A percentile compares a stretch with the other conserved stretches of the same genome.
phyloP scores from a whole-genome alignment of 2,797 vertebrate species.

The Enteromius radiatus region DNA sequence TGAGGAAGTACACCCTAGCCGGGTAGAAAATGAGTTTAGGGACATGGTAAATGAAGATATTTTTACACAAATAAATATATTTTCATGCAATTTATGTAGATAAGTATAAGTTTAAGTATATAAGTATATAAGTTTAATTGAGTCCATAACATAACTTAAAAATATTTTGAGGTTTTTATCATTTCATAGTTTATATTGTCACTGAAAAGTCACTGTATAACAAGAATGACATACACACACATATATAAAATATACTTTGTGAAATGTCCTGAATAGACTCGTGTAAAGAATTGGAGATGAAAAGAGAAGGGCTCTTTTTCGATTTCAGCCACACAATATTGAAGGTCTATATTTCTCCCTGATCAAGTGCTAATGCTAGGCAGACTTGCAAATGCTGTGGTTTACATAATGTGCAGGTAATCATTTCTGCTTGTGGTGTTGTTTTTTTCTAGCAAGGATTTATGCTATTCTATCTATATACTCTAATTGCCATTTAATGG shows the following conservation, averaged over 20 bases:
- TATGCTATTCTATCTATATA: not conserved
- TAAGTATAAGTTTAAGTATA: too few species aligned
- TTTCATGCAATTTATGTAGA: too few species aligned
- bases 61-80: too few species aligned
- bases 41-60: too few species aligned
- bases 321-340: not conserved
- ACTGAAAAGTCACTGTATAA: too few species aligned
- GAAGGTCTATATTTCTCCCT: constrained; percentile 8
- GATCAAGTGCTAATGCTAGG: not conserved
- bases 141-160: too few species aligned
- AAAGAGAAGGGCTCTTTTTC: not conserved
- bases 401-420: constrained; percentile 3
- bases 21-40: too few species aligned
- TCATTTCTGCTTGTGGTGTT: not conserved
- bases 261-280: not conserved
- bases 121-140: too few species aligned
- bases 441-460: not conserved
- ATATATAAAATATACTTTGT: not conserved
- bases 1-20: too few species aligned
- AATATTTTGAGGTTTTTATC: too few species aligned
- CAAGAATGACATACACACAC: too few species aligned
- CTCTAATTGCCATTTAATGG: constrained; percentile 4
- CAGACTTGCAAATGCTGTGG: constrained; percentile 8
- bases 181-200: too few species aligned
- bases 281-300: not conserved